Conservation (phyloP, 2,113 vertebrate genomes). For the Oplegnathus fasciatus region DNA sequence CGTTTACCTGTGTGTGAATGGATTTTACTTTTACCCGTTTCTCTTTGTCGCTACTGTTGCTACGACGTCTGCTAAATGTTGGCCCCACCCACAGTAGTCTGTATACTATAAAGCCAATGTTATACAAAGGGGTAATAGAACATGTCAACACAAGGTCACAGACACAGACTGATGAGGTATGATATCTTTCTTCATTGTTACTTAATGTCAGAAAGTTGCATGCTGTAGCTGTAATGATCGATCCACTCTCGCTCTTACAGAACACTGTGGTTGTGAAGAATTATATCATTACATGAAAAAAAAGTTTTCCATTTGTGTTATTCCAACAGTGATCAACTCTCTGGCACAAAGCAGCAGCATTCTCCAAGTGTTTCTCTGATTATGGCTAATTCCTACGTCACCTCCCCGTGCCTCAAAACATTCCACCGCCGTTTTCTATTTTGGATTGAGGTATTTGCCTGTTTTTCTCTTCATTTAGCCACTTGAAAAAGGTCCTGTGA, state of each 20-base stretch:
- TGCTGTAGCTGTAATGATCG: background rate
- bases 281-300: background rate
- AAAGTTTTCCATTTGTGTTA: background rate
- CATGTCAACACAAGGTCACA: constrained; percentile 23
- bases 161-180: background rate
- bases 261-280: background rate
- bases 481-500: constrained; percentile 66
- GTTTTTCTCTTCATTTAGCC: constrained; percentile 58
- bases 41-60: background rate
- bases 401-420: constrained; percentile 57
- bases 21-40: background rate
- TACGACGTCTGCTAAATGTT: background rate
- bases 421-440: constrained; percentile 61
- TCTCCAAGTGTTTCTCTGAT: constrained; percentile 66
- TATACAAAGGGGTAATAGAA: background rate
- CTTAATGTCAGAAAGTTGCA: background rate
- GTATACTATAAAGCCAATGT: background rate
- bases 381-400: constrained; percentile 69
- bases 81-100: background rate
- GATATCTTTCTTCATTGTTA: background rate
- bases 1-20: background rate
- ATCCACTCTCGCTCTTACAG: background rate
- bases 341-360: constrained; percentile 61
- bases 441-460: constrained; percentile 62
- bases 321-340: constrained; percentile 37